A percentile compares a stretch with the other conserved stretches of the same genome.
Conservation (phyloP, 1,140 invertebrate genomes). For the Hycleus phaleratus region DNA sequence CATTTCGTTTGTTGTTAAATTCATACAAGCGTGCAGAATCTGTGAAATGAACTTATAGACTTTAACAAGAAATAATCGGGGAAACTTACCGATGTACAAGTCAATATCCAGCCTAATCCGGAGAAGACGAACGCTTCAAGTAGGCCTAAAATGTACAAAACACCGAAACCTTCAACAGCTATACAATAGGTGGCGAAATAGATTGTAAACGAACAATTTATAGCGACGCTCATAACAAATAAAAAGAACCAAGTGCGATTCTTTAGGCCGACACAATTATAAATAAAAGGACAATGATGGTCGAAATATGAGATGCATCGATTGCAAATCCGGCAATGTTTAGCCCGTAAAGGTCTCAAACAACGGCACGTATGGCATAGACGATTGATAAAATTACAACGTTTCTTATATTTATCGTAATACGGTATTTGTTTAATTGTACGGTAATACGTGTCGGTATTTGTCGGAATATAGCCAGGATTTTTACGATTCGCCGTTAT, state of each 20-base stretch:
- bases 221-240: slow-evolving; percentile 76
- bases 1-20: slow-evolving; percentile 90
- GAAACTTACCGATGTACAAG: slow-evolving; percentile 73
- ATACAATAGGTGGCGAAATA: slow-evolving; percentile 85
- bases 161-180: slow-evolving; percentile 73
- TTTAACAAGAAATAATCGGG: background rate
- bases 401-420: slow-evolving; percentile 82
- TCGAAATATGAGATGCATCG: slow-evolving; percentile 88
- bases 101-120: slow-evolving; percentile 76
- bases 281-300: slow-evolving; percentile 92
- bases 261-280: slow-evolving; percentile 82
- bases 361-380: slow-evolving; percentile 87
- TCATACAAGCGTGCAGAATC: slow-evolving; percentile 81
- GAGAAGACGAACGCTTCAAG: slow-evolving; percentile 77
- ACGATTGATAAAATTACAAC: slow-evolving; percentile 73
- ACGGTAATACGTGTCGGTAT: slow-evolving; percentile 80
- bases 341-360: slow-evolving; percentile 75
- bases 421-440: slow-evolving; percentile 85
- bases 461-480: slow-evolving; percentile 81
- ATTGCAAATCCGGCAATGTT: slow-evolving; percentile 88
- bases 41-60: slow-evolving; percentile 40
- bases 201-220: slow-evolving; percentile 78
- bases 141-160: slow-evolving; percentile 71
- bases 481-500: slow-evolving; percentile 80
- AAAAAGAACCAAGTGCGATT: slow-evolving; percentile 89